Evolutionary conservation across 2,888 invertebrate genomes (phyloP), one percentile per base, ranked within the genome.

Genomic region (Lycocerus yunnanus): DNA sequence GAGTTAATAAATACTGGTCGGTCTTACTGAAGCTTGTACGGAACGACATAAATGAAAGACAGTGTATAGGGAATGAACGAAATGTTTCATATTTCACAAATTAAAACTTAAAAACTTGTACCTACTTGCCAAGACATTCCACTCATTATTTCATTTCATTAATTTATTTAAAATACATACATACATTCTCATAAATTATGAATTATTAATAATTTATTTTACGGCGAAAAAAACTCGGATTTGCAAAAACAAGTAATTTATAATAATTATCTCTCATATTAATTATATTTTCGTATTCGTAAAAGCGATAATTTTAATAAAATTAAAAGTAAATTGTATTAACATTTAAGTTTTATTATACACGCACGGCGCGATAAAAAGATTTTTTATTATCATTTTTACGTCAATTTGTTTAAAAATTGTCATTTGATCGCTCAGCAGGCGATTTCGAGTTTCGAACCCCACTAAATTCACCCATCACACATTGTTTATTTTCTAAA

Each of bases 1-100:
- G 78, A 77, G 80, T 81, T 80, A 81, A 81, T 80, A 81, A 81
- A 80, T 81, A 80, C 77, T 77, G 77, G 78, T 74, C 76, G 76
- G 76, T 78, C 78, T 78, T 72, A 75, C 68, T 74, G 74, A 77
- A 75, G 73, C 77, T 76, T 71, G 71, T 27, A 76, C 71, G 73
- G 74, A 73, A 71, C 76, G 72, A 76, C 76, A 74, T 71, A 77
- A 72, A 77, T 72, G 74, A 72, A 73, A 74, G 77, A 77, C 77
- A 69, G 72, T 72, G 74, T 77, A 73, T 71, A 75, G 71, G 18
- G 68, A 72, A 74, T 73, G 74, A 69, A 71, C 74, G 69, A 73
- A 72, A 72, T 72, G 70, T 72, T 77, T 77, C 72, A 77, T 77
- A 77, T 74, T 77, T 77, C 74, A 77, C 76, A 69, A 74, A 78